Evolutionary conservation across 2,113 vertebrate genomes (phyloP), one percentile per base, ranked within the genome.

Genomic region (Corvus moneduloides): DNA sequence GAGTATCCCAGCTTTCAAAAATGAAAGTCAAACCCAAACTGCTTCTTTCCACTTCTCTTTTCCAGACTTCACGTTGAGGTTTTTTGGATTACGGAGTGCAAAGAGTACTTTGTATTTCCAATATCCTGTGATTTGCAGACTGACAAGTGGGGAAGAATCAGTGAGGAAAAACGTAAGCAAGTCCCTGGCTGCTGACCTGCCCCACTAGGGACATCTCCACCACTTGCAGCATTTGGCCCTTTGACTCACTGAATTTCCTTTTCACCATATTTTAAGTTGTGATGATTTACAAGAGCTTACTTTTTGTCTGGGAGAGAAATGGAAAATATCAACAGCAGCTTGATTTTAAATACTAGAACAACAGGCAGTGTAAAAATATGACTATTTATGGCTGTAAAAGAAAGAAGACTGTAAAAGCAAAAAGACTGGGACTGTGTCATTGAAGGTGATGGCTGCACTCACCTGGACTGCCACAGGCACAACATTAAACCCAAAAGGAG

Each of bases 181-280:
- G 56, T 46, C 61, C 28, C 52, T 61, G 69, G 37, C 69, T 89
- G 73, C 62, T 82, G 44, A 66, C 24, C 66, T 82, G 87, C 64
- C 32, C 80, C 18, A 46, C 37, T 72, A 2, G 2, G 17, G 28
- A 8, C 35, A 55, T 16, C 81, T 39, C 52, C 35, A 48, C 6
- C 15, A 9, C 59, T 22, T 30, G 51, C 87, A 69, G 16, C 6
- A 19, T 10, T 55, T 63, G 35, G 33, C 12, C 26, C 73, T 71
- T 79, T 41, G 23, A 67, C 20, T 63, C 61, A 37, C 48, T 3
- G 16, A 71, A 69, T 28, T 85, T 85, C 6, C 14, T 75, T 24
- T n/a, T 43, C 35, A 43, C 24, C 1, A 0, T 4, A 28, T n/a
- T 68, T 54, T 4, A 74, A 48, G 20, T 7, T 58, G 39, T 5